Base-by-base conservation (phyloP, 2,888 invertebrate species). In the Drosophila kambysellisi region DNA sequence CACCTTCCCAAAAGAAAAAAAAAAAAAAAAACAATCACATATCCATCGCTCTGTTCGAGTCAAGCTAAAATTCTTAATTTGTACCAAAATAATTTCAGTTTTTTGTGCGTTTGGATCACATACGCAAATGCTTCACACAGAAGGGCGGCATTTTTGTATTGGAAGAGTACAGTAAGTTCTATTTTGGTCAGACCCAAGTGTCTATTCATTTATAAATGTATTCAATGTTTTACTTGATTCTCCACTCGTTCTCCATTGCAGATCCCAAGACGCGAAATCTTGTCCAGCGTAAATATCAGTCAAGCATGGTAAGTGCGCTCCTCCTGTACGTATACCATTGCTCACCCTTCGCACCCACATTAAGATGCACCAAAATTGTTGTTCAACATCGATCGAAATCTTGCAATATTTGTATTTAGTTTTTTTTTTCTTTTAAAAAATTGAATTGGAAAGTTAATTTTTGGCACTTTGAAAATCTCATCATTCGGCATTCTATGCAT, bases 71-170 rank as follows among this genome's bases (percentile, higher is more conserved):
- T 52, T 69, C 17, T 6, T 6, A 17, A 35, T 68, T 63, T 74
- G 46, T 70, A 59, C 51, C 61, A 56, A 37, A 60, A 66, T 68
- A 59, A 67, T 97, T 98, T 91, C 97, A 99, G 99, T 99, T 99
- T 95, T 99, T 99, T 95, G 98, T 99, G 94, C 97, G 99, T 93
- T 96, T 99, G 94, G 97, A 98, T 94, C 99, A 99, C 94, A 99
- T 99, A 94, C 96, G 99, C 94, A 99, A 99, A 95, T 99, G 99
- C 95, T 99, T 99, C 95, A 99, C 99, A 74, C 98, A 98, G 94
- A 99, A 99, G 94, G 99, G 99, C 93, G 99, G 98, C 94, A 97
- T 99, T 94, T 99, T 99, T 95, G 97, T 99, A 93, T 95, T 99
- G 94, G 99, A 99, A 95, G 99, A 99, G 96, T 99, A 97, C 95